Base-by-base conservation (phyloP, 2,888 invertebrate genomes). In the Pegoplata infirma region DNA sequence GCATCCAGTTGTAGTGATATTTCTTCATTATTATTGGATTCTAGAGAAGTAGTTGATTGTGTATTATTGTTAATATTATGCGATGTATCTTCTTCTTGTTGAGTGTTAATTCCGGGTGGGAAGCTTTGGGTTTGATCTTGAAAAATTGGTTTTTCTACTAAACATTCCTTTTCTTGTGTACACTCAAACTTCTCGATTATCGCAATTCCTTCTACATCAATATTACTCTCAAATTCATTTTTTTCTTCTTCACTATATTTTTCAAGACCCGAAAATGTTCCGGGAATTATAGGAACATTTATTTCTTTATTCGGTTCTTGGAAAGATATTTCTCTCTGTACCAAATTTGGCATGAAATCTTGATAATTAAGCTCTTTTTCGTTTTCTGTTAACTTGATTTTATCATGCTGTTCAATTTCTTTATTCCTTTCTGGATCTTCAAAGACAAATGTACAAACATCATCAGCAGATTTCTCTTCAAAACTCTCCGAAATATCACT, bases 211-310 rank as follows among this genome's bases (percentile, higher is more conserved):
- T 68, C 44, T 8, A 58, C 14, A 53, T 73, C 68, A 8, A 23
- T 40, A 51, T 73, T 73, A 25, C 16, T 63, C 58, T 73, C 73
- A 32, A 77, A 19, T 68, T 78, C 68, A 53, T 68, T 68, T 16
- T 78, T 77, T 32, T 77, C 72, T 19, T 67, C 67, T 61, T 73
- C 73, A 46, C 77, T 67, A 2, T 8, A 19, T 6, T 14, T 17
- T 10, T 46, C 47, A 8, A 21, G 7, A 23, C 1, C 12, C 3
- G 3, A n/a, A 46, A 63, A n/a, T 16, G 51, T n/a, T n/a, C n/a
- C n/a, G n/a, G n/a, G n/a, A n/a, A n/a, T n/a, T n/a, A n/a, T n/a
- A n/a, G n/a, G n/a, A n/a, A 5, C n/a, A 40, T n/a, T 40, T 1
- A n/a, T n/a, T n/a, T n/a, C n/a, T n/a, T n/a, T n/a, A n/a, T n/a